phyloP scores from a whole-genome alignment of 2,888 invertebrate species.

The Brenthis ino region DNA sequence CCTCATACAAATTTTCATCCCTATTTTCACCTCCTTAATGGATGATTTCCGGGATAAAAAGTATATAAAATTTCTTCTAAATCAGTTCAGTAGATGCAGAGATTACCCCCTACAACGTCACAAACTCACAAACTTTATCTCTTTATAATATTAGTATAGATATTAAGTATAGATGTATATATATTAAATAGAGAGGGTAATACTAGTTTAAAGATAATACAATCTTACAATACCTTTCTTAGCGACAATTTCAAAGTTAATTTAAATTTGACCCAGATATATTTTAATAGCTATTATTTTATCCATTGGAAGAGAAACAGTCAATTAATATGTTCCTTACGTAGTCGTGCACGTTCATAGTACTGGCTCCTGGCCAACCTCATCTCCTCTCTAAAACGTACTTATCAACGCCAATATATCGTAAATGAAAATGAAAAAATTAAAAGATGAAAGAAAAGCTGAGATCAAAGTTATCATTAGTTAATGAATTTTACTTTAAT shows the following conservation, averaged over 20 bases:
- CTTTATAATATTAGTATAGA: no score
- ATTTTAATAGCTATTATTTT: slow-evolving; percentile 14
- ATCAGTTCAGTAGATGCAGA: no score
- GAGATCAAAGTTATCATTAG: background rate
- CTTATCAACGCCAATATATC: slow-evolving; percentile 47
- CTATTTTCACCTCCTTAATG: no score
- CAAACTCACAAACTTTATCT: no score
- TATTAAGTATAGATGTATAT: no score
- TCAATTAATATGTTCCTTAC: slow-evolving; percentile 40
- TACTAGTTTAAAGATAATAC: no score
- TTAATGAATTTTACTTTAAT: background rate
- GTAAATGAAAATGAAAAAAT: slow-evolving; percentile 36
- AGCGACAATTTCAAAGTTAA: background rate
- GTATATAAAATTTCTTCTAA: no score
- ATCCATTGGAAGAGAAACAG: slow-evolving; percentile 40
- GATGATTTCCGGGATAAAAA: no score
- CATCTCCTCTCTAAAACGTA: slow-evolving; percentile 46
- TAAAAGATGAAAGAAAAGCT: slow-evolving; percentile 28
- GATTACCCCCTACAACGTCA: no score
- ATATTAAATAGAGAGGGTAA: no score
- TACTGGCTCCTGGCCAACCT: slow-evolving; percentile 45
- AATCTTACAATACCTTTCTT: background rate
- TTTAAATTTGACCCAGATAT: slow-evolving; percentile 5
- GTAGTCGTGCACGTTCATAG: slow-evolving; percentile 31
- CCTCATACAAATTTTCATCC: no score